Evolutionary conservation across 2,113 vertebrate genomes (phyloP), one percentile per base, ranked within the genome.

Genomic region (Melierax canorus): DNA sequence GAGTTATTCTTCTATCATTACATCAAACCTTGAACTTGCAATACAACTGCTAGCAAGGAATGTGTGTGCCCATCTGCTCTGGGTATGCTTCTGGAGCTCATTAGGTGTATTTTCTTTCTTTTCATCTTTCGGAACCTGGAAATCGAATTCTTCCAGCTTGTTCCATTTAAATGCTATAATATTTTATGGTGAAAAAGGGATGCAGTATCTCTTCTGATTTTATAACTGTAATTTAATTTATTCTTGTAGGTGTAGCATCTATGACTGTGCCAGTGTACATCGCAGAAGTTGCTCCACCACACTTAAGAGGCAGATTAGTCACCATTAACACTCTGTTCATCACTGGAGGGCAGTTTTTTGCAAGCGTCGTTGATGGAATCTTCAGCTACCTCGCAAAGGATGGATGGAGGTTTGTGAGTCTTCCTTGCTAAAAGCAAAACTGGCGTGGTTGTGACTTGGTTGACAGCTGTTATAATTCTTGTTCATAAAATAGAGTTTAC

Each of bases 221-320:
- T 93, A 12, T 79, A 92, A 43, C 22, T 59, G 60, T 46, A 60
- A 19, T 74, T 71, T 36, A 10, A 76, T 96, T 92, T 93, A 23
- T 86, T 74, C 77, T 72, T 83, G 22, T 87, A 99, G 99, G 99
- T 77, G 95, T 99, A 51, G 99, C 99, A 39, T 99, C 99, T 21
- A 99, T 99, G 99, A 99, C 99, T 0, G 99, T 99, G 45, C 99
- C 99, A 2, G 99, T 99, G 9, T 99, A 99, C 98, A 99, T 99
- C 1, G 99, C 99, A 4, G 99, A 99, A 86, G 98, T 99, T 78
- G 99, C 99, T 15, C 99, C 99, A 12, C 98, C 99, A 0, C 98
- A 99, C 63, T 94, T 99, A 80, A 97, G 99, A 96, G 99, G 99
- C 85, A 99, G 99, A 97, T 97, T 99, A 90, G 99, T 99, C 95